Evolutionary conservation across 2,888 invertebrate genomes (phyloP).

Genomic region (Latheticus oryzae): DNA sequence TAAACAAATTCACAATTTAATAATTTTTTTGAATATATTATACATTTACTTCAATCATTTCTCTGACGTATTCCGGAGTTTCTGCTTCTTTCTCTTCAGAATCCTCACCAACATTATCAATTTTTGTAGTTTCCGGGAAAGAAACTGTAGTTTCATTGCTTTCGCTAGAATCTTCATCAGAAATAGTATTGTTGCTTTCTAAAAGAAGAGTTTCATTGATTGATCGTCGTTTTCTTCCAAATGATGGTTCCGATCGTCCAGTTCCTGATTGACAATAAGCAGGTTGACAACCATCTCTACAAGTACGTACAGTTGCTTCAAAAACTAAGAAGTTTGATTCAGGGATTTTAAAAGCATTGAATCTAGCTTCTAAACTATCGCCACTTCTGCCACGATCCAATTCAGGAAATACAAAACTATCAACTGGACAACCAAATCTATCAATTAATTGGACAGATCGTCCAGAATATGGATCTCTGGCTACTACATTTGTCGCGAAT

Average conservation of each 20-base stretch:
- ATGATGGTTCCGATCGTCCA: constrained; percentile 85
- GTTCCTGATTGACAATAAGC: constrained; percentile 83
- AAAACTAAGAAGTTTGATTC: constrained; percentile 94
- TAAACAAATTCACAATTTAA: too few species aligned
- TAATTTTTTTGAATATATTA: too few species aligned
- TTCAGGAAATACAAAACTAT: constrained; percentile 92
- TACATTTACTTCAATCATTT: constrained; percentile 83
- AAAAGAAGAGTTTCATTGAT: constrained; percentile 61
- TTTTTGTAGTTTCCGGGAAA: constrained; percentile 65
- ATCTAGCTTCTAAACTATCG: constrained; percentile 89
- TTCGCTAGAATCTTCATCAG: constrained; percentile 35
- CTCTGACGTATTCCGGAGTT: constrained; percentile 80
- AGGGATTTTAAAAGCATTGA: constrained; percentile 94
- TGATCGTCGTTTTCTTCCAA: constrained; percentile 77
- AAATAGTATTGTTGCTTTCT: constrained; percentile 51
- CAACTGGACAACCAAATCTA: constrained; percentile 92
- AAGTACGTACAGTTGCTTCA: constrained; percentile 91
- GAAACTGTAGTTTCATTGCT: constrained; percentile 57
- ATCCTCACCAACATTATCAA: constrained; percentile 66
- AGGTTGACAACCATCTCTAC: constrained; percentile 90
- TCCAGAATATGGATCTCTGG: constrained; percentile 92
- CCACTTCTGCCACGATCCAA: constrained; percentile 86
- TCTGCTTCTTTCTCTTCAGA: constrained; percentile 65
- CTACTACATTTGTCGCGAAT: constrained; percentile 92
- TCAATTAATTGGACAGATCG: constrained; percentile 91